A percentile compares a stretch with the other conserved stretches of the same genome.
phyloP scores from a whole-genome alignment of 2,797 vertebrate genomes.

The Fistularia commersonii region DNA sequence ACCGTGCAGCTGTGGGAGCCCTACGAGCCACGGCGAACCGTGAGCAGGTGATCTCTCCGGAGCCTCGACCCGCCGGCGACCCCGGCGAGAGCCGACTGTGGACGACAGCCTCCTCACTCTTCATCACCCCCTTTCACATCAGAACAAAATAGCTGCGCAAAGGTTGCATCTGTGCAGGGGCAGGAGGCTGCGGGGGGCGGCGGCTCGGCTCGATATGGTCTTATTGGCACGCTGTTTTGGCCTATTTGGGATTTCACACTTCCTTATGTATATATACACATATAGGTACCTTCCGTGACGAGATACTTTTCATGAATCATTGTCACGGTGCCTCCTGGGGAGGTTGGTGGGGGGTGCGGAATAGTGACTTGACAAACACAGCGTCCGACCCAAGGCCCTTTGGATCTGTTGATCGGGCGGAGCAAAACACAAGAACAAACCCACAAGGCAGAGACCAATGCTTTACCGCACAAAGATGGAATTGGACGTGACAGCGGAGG shows the following conservation, averaged over 20 bases:
- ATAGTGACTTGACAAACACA: constrained; percentile 17
- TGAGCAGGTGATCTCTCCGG: constrained; percentile 36
- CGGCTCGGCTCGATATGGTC: too few relatives aligned
- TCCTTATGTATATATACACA: too few relatives aligned
- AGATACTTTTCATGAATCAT: too few relatives aligned
- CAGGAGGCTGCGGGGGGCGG: constrained; percentile 2
- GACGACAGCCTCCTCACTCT: constrained; percentile 10
- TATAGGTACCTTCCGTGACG: too few relatives aligned
- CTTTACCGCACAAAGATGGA: constrained; percentile 34
- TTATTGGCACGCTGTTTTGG: too few relatives aligned
- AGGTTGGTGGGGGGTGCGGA: too few relatives aligned
- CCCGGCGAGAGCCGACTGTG: constrained; percentile 22
- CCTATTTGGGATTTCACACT: too few relatives aligned
- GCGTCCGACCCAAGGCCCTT: constrained; percentile 25
- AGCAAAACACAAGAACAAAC: constrained; percentile 23
- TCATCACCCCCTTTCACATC: constrained; percentile 12
- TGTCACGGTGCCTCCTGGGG: constrained; percentile 2
- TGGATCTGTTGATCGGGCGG: constrained; percentile 31
- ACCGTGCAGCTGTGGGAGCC: constrained; percentile 46
- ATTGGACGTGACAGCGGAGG: constrained; percentile 57
- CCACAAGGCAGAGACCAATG: constrained; percentile 45
- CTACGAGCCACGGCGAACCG: constrained; percentile 36
- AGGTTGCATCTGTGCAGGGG: constrained; percentile 27
- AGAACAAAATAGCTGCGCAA: constrained; percentile 21
- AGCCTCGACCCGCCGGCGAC: constrained; percentile 28